phyloP scores from a whole-genome alignment of 2,888 invertebrate species.

The Lithophane ornitopus region DNA sequence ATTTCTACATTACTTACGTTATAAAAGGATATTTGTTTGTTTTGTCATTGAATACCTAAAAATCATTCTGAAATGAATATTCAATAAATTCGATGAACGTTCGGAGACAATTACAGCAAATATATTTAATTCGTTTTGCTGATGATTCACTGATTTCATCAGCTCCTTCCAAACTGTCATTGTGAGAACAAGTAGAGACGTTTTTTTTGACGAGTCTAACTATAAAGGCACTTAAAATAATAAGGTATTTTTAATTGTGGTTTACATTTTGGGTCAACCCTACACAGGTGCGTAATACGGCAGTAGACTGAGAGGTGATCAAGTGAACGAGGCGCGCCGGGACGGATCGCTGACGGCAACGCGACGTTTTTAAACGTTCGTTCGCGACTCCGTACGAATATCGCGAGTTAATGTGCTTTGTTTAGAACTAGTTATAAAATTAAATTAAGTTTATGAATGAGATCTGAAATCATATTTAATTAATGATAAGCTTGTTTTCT shows the following conservation, averaged over 20 bases:
- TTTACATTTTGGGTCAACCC: slow-evolving; percentile 30
- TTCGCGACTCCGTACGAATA: slow-evolving; percentile 29
- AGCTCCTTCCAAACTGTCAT: neutral
- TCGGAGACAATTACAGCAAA: neutral
- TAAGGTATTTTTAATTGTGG: neutral
- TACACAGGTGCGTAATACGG: slow-evolving; percentile 63
- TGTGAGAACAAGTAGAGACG: neutral
- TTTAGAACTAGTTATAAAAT: neutral
- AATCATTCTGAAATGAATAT: neutral
- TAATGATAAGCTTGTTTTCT: neutral
- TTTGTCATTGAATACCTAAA: neutral
- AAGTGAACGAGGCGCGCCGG: slow-evolving; percentile 55
- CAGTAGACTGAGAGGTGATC: slow-evolving; percentile 70
- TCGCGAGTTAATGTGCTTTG: slow-evolving; percentile 12
- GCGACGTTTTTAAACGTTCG: slow-evolving; percentile 51
- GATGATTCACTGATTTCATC: too few relatives aligned
- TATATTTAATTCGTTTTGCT: neutral
- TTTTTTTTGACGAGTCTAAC: neutral
- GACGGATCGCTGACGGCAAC: slow-evolving; percentile 52
- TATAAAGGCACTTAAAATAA: neutral
- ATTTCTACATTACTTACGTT: neutral
- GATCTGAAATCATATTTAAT: neutral
- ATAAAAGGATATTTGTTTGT: neutral
- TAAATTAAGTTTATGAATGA: neutral
- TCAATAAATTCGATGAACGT: neutral